These are phyloP conservation scores for Pristis pectinata DNA, from an alignment of 2,797 vertebrate genomes.

Conservation along the genomic window DNA sequence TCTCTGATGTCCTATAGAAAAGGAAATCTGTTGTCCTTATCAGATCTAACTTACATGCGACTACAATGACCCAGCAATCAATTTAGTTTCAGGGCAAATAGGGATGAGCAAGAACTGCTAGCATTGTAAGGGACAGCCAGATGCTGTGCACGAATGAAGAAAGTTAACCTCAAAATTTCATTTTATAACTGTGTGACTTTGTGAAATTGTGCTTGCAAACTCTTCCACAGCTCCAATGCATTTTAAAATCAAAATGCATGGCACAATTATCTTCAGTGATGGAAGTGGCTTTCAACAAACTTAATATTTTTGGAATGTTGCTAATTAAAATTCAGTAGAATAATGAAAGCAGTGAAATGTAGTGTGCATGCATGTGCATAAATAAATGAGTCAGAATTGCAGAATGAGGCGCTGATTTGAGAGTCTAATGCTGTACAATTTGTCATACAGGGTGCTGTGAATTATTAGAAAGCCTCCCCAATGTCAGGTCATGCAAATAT, in stretches of 20 bases:
- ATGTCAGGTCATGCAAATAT: conserved; percentile 57
- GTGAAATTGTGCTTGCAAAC: not conserved
- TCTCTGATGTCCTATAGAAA: no score
- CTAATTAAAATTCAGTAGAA: conserved; percentile 34
- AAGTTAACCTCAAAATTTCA: not conserved
- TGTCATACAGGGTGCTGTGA: conserved; percentile 46
- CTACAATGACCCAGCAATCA: no score
- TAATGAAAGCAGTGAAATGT: conserved; percentile 24
- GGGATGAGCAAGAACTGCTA: no score
- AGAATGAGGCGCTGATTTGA: conserved; percentile 42
- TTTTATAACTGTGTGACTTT: not conserved
- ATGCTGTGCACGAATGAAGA: no score
- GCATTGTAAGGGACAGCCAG: no score
- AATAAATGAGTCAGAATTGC: not conserved
- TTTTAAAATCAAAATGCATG: not conserved
- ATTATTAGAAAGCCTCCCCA: conserved; percentile 48
- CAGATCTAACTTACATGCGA: no score
- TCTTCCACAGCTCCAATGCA: not conserved
- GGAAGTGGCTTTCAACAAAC: not conserved
- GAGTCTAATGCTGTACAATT: conserved; percentile 43
- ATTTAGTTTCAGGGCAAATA: no score
- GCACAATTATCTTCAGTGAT: conserved; percentile 6
- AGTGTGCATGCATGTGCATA: not conserved
- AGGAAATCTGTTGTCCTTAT: no score
- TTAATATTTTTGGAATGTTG: not conserved